phyloP scores from a whole-genome alignment of 1,140 invertebrate species.

The Plodia interpunctella region DNA sequence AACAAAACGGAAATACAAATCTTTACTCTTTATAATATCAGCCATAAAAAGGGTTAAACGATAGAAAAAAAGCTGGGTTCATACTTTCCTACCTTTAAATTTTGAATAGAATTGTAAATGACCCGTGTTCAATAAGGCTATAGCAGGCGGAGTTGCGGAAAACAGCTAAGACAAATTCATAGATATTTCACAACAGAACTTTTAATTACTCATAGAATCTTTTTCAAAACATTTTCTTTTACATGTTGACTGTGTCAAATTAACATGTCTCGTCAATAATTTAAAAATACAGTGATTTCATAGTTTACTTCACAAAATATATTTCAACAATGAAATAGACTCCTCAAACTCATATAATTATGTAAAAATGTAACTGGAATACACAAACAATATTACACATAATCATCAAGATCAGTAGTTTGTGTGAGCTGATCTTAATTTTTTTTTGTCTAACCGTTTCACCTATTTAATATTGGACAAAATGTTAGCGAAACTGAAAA shows the following conservation, averaged over 20 bases:
- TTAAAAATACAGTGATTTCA: not conserved
- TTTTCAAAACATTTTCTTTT: not conserved
- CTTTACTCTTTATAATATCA: too few relatives aligned
- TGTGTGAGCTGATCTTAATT: slow-evolving; percentile 8
- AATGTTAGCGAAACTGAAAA: slow-evolving; percentile 12
- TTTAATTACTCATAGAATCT: too few relatives aligned
- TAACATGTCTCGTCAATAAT: not conserved
- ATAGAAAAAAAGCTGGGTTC: too few relatives aligned
- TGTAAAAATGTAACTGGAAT: not conserved
- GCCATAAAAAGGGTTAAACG: too few relatives aligned
- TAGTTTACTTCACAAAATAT: not conserved
- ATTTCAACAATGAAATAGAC: not conserved
- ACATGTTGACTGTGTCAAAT: not conserved
- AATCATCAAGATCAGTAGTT: not conserved
- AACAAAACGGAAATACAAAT: too few relatives aligned
- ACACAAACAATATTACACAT: slow-evolving; percentile 4
- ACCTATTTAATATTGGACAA: not conserved
- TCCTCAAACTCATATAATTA: not conserved
- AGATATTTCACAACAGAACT: too few relatives aligned
- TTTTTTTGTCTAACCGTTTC: too few relatives aligned
- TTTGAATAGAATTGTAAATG: too few relatives aligned
- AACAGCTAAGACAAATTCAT: not conserved
- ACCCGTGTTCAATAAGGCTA: too few relatives aligned
- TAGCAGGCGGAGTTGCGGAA: not conserved
- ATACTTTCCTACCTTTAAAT: too few relatives aligned